Conservation (phyloP, 2,888 invertebrate species). For the Sacculina carcini region DNA sequence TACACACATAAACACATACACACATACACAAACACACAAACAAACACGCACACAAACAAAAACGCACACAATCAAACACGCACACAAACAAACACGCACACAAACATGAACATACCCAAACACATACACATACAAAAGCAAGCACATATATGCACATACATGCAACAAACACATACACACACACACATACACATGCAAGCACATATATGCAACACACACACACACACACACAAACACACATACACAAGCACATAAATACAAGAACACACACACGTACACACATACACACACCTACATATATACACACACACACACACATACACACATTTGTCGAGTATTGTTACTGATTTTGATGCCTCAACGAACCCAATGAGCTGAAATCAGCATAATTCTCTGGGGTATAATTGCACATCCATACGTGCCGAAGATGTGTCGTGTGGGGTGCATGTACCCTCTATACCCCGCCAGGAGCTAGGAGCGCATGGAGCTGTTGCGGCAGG, state of each 20-base stretch:
- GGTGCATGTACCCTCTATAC: too few relatives aligned
- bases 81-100: not conserved
- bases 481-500: too few relatives aligned
- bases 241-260: too few relatives aligned
- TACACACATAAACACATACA: not conserved
- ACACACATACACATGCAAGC: too few relatives aligned
- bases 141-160: not conserved
- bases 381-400: too few relatives aligned
- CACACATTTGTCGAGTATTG: too few relatives aligned
- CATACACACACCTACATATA: too few relatives aligned
- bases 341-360: too few relatives aligned
- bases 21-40: not conserved
- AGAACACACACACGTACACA: not conserved
- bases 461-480: too few relatives aligned
- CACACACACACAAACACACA: not conserved
- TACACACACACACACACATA: not conserved
- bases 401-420: too few relatives aligned
- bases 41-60: not conserved
- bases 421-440: too few relatives aligned
- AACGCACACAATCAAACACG: not conserved
- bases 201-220: not conserved
- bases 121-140: not conserved
- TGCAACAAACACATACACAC: not conserved
- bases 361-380: too few relatives aligned
- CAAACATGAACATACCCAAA: not conserved